Evolutionary conservation across 2,888 invertebrate species (phyloP), one percentile per base, ranked within the genome.

Genomic region (Pteria penguin): DNA sequence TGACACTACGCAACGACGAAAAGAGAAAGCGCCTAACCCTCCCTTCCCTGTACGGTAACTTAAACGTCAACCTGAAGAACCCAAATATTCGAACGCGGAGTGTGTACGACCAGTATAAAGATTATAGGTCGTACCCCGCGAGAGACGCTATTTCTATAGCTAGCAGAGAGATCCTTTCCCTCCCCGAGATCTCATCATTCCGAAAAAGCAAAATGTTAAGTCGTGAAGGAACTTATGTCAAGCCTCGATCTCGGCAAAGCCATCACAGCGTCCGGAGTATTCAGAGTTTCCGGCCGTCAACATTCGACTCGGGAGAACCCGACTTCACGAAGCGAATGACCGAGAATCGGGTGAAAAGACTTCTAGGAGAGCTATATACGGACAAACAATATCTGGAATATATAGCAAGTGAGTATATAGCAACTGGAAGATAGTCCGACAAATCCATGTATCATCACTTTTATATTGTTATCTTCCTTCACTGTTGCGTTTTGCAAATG

Each of bases 331-430:
- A 31, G 32, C 55, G 68, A 33, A n/a, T 57, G 5, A 26, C 68
- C 22, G 68, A 68, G 55, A 68, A 68, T 31, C 45, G 57, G 24
- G 31, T 31, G 24, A 68, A 68, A 52, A 55, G 33, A 55, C 57
- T 68, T 18, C 57, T 68, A 29, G 68, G 68, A n/a, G 68, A 68
- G 31, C 68, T 68, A 4, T 68, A 68, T 32, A 68, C 68, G 26
- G 68, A 68, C 32, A 68, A 68, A 33, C 68, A 68, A 32, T 68
- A 68, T 57, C 22, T 68, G 55, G 68, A 68, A 33, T 68, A 68
- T 57, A 68, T 68, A 18, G 68, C 52, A 27, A 68, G 68, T 68
- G 33, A 57, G 68, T 68, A 68, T 8, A 32, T 45, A n/a, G n/a
- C n/a, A n/a, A n/a, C n/a, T n/a, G n/a, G n/a, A n/a, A n/a, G n/a